Percentiles rank a stretch among this genome's conserved stretches.
phyloP scores from a whole-genome alignment of 2,888 invertebrate genomes.

The Brenthis ino region DNA sequence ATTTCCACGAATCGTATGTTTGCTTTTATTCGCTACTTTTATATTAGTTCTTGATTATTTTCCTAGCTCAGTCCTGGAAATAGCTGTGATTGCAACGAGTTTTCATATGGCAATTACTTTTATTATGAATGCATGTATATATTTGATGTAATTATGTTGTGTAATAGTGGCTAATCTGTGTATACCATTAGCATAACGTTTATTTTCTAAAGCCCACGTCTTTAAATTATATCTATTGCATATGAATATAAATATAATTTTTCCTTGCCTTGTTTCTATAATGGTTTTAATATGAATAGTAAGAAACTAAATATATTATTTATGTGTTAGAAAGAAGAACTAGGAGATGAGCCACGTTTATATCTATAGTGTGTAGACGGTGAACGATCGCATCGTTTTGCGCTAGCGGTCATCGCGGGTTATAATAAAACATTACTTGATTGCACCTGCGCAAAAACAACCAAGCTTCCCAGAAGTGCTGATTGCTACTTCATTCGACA shows the following conservation, averaged over 20 bases:
- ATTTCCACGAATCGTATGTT: conserved; percentile 25
- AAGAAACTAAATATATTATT: no score
- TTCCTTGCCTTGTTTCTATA: background rate
- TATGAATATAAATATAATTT: no score
- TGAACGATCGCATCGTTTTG: conserved; percentile 26
- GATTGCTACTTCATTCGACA: conserved; percentile 53
- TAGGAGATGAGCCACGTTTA: conserved; percentile 1
- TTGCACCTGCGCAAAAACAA: conserved; percentile 66
- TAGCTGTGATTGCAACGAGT: conserved; percentile 24
- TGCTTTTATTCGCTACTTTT: conserved; percentile 21
- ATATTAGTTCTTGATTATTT: conserved; percentile 26
- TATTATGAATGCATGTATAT: conserved; percentile 23
- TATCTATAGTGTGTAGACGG: conserved; percentile 10
- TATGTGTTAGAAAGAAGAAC: background rate
- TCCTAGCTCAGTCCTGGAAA: conserved; percentile 23
- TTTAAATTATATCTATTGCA: background rate
- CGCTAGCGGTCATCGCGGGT: conserved; percentile 29
- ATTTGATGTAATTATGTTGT: conserved; percentile 11
- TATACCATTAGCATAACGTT: conserved; percentile 13
- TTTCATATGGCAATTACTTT: conserved; percentile 25
- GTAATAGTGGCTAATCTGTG: background rate
- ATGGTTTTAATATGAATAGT: no score
- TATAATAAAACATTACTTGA: conserved; percentile 48
- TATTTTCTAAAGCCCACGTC: conserved; percentile 17
- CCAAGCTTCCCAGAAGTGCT: conserved; percentile 64